A percentile compares a stretch with the other conserved stretches of the same genome.
These are phyloP conservation scores for Liolophura sinensis DNA, from an alignment of 1,140 invertebrate species.

Conservation along the genomic window DNA sequence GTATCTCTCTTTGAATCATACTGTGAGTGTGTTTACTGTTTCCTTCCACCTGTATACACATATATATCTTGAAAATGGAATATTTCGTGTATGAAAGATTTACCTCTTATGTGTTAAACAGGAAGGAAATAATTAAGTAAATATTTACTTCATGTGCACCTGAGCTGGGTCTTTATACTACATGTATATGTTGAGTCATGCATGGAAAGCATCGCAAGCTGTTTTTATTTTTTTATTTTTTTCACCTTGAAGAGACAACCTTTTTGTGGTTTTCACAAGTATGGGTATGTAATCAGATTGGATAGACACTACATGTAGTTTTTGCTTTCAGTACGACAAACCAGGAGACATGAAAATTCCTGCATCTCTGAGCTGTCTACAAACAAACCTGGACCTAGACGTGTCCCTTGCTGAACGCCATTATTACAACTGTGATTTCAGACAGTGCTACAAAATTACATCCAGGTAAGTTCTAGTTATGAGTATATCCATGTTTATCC, in stretches of 20 bases:
- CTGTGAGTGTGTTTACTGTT: no score
- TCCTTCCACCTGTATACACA: no score
- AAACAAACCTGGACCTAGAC: slow-evolving; percentile 75
- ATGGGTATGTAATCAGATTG: background rate
- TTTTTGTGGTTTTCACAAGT: background rate
- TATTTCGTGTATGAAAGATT: no score
- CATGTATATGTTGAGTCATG: no score
- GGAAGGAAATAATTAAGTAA: no score
- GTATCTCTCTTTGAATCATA: no score
- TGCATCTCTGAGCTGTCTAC: slow-evolving; percentile 55
- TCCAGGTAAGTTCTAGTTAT: slow-evolving; percentile 63
- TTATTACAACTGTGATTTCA: slow-evolving; percentile 88
- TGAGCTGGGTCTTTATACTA: no score
- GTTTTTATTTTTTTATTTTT: background rate
- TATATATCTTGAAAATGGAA: no score
- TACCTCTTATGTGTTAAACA: no score
- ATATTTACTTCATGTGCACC: no score
- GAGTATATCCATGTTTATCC: no score
- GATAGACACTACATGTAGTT: background rate
- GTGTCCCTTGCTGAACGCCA: slow-evolving; percentile 77
- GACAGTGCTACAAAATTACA: slow-evolving; percentile 74
- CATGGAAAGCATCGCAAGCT: background rate
- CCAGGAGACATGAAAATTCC: slow-evolving; percentile 47
- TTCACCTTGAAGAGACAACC: background rate
- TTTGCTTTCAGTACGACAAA: slow-evolving; percentile 48